Base-by-base conservation (phyloP, 2,888 invertebrate species). In the Caenorhabditis sp. region DNA sequence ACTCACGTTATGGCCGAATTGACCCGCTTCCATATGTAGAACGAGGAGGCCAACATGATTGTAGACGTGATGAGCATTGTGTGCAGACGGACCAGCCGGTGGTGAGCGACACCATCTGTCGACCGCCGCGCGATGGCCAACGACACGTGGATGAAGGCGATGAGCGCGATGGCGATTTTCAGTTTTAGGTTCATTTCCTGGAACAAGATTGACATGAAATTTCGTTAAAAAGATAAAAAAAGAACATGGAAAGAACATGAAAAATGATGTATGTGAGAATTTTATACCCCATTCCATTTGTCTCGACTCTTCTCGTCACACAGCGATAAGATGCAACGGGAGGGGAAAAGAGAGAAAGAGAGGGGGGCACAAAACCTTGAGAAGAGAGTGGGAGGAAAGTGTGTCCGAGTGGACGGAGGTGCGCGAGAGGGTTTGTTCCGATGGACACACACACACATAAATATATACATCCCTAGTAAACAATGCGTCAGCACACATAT, bases 11-110 rank as follows among this genome's bases (percentile, higher is more conserved):
- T 61, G 31, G 85, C 75, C 22, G 63, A 61, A 35, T 75, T 82
- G 24, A 86, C 68, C 58, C 88, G 58, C 28, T 72, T 81, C 83
- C 82, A 89, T 8, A 89, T 86, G 66, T 84, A 87, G 16, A 38
- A 68, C 4, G 61, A 61, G 35, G 61, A 19, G 16, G 22, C 19
- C 61, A 59, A 82, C 54, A 54, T 54, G 14, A 26, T 26, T 5
- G 54, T 54, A 0, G 87, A 86, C 24, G 80, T 68, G 8, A 80
- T 31, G 4, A 85, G 28, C 89, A 89, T 89, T 35, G 73, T 70
- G 68, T 86, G 86, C 26, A 88, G 26, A n/a, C 89, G 75, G 41
- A 82, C 76, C 47, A 88, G 61, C n/a, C 86, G 85, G 38, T 85
- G 73, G 19, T 87, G 79, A 7, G 76, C 59, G 10, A 85, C 80